These are phyloP conservation scores for Antidorcas marsupialis DNA, from an alignment of 2,113 vertebrate species.

Conservation along the genomic window DNA sequence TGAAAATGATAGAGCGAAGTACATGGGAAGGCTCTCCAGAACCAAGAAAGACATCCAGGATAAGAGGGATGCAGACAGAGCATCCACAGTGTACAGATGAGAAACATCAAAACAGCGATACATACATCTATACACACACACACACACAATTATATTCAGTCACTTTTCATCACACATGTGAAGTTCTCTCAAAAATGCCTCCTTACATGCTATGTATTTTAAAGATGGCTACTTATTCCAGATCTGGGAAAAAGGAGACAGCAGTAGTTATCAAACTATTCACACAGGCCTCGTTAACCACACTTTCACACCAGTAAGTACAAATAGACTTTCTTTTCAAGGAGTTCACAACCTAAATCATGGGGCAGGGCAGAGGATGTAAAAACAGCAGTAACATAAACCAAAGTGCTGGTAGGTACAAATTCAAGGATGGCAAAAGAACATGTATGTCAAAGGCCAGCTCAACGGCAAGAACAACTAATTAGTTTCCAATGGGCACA, in stretches of 20 bases:
- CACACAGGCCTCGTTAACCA: background rate
- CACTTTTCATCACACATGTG: background rate
- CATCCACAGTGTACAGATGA: background rate
- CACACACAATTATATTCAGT: background rate
- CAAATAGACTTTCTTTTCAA: background rate
- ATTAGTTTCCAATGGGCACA: background rate
- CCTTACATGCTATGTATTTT: background rate
- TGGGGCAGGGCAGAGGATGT: background rate
- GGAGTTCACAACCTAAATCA: background rate
- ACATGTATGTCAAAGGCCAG: background rate
- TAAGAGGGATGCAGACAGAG: background rate
- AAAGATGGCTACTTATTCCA: background rate
- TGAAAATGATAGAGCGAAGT: background rate
- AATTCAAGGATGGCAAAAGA: background rate
- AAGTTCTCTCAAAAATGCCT: background rate
- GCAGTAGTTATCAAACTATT: background rate
- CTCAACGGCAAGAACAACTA: background rate
- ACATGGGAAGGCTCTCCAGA: background rate
- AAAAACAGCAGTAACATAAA: background rate
- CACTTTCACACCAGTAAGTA: background rate
- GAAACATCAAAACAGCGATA: background rate
- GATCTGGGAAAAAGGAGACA: background rate
- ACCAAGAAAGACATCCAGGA: background rate
- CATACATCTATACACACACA: background rate
- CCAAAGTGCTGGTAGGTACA: background rate